These are phyloP conservation scores for Neomonachus schauinslandi DNA, from an alignment of 2,113 vertebrate genomes.

Conservation along the genomic window DNA sequence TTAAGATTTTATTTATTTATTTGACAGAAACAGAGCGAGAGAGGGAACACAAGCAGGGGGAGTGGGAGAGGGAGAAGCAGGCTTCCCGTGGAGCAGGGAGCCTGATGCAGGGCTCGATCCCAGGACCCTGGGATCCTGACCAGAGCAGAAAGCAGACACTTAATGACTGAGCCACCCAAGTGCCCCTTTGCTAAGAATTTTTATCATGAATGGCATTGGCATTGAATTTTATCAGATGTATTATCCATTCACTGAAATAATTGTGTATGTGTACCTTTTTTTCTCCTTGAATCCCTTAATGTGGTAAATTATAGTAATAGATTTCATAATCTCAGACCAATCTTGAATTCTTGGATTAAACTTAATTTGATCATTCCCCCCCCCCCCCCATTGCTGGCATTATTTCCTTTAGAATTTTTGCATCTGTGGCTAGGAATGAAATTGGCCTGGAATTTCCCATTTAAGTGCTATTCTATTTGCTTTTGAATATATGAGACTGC, in stretches of 20 bases:
- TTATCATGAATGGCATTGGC: not conserved
- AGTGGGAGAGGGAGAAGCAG: no score
- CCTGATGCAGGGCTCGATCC: no score
- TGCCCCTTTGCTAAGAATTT: not conserved
- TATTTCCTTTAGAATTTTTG: not conserved
- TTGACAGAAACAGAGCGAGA: no score
- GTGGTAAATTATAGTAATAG: conserved; percentile 14
- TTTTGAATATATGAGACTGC: not conserved
- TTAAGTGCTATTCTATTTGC: not conserved
- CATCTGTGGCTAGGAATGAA: not conserved
- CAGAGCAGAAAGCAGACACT: no score
- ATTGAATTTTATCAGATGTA: conserved; percentile 19
- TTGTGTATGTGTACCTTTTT: not conserved
- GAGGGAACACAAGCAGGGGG: no score
- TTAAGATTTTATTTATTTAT: no score
- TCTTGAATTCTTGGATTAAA: not conserved
- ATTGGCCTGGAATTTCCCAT: not conserved
- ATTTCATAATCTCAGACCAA: not conserved
- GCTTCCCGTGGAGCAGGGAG: no score
- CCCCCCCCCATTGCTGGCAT: not conserved
- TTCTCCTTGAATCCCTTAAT: not conserved
- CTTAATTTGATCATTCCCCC: not conserved
- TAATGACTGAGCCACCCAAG: no score
- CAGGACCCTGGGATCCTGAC: no score
- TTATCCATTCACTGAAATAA: not conserved